Evolutionary conservation across 1,140 invertebrate genomes (phyloP).

Genomic region (Drosophila ironensis): DNA sequence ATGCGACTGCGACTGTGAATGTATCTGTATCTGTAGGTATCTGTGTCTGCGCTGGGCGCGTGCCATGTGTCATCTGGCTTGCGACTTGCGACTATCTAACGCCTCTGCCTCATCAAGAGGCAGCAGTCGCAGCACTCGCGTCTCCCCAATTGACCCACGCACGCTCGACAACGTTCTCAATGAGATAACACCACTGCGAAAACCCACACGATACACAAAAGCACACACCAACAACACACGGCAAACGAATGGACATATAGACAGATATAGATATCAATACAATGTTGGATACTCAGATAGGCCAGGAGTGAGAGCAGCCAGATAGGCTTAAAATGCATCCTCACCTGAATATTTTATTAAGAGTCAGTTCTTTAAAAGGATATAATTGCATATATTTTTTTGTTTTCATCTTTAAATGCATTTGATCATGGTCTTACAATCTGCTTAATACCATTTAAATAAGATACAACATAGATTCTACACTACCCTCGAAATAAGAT

Average conservation of each 20-base stretch:
- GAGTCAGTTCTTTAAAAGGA: too few species aligned
- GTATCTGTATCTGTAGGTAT: conserved; percentile 27
- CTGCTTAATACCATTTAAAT: too few species aligned
- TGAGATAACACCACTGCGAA: conserved; percentile 62
- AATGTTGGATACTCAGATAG: conserved; percentile 22
- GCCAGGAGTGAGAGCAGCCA: not conserved
- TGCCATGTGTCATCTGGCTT: conserved; percentile 76
- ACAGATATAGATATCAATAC: conserved; percentile 50
- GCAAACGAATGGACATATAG: conserved; percentile 60
- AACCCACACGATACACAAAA: conserved; percentile 65
- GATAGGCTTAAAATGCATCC: conserved; percentile 3
- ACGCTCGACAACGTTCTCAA: conserved; percentile 61
- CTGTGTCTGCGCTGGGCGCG: conserved; percentile 59
- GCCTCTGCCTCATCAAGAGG: conserved; percentile 75
- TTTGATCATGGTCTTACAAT: too few species aligned
- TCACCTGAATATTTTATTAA: too few species aligned
- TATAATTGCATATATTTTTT: too few species aligned
- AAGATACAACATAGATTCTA: too few species aligned
- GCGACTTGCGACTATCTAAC: conserved; percentile 75
- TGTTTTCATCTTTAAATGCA: not conserved
- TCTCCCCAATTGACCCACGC: conserved; percentile 71
- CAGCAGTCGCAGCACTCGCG: conserved; percentile 32
- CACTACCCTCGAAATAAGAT: too few species aligned
- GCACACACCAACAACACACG: conserved; percentile 18
- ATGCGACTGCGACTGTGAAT: conserved; percentile 31